Conservation (phyloP, 2,888 invertebrate species). For the Fragum fragum region DNA sequence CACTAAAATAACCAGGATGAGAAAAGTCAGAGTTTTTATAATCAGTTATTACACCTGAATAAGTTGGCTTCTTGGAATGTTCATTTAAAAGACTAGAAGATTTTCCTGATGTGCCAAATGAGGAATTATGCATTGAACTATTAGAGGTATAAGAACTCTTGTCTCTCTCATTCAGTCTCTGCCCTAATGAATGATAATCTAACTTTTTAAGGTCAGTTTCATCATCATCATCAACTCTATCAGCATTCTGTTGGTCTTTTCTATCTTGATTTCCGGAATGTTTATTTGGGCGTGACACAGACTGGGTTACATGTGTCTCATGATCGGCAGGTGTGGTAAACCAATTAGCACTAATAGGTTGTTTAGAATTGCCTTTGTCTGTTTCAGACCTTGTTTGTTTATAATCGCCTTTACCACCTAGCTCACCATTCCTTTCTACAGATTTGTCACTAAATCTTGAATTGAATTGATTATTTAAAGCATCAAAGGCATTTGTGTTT, state of each 20-base stretch:
- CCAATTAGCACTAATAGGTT: constrained; percentile 73
- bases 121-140: constrained; percentile 38
- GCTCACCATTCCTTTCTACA: neutral
- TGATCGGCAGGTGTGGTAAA: constrained; percentile 71
- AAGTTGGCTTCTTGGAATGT: constrained; percentile 9
- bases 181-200: constrained; percentile 57
- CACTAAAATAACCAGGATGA: constrained; percentile 63
- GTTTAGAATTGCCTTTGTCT: constrained; percentile 16
- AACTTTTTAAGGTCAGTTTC: constrained; percentile 58
- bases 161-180: constrained; percentile 45
- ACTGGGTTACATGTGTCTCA: constrained; percentile 67
- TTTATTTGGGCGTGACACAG: constrained; percentile 36
- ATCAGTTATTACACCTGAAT: constrained; percentile 14
- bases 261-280: neutral
- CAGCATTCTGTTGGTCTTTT: constrained; percentile 17
- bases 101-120: constrained; percentile 32
- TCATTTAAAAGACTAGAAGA: constrained; percentile 15
- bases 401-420: neutral
- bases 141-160: constrained; percentile 44
- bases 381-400: neutral
- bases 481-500: constrained; percentile 9
- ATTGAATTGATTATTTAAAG: constrained; percentile 1
- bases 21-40: constrained; percentile 45
- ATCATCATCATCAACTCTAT: constrained; percentile 30
- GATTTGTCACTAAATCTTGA: constrained; percentile 1